Evolutionary conservation across 2,113 vertebrate species (phyloP), one percentile per base, ranked within the genome.

Genomic region (Lichenostomus cassidix): DNA sequence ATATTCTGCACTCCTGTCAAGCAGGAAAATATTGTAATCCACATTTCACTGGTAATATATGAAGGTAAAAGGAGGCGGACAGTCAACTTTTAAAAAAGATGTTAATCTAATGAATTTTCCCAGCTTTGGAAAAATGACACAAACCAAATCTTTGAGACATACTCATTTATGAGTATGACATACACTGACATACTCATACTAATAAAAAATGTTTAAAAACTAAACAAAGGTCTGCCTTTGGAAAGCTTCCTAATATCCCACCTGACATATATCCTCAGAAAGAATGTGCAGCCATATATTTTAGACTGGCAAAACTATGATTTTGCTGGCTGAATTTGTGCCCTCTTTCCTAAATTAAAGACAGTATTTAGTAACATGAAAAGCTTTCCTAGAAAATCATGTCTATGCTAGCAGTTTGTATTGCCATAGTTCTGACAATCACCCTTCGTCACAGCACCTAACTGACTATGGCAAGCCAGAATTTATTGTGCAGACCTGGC

Each of bases 91-190:
- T 84, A 49, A 94, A 84, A 90, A 29, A 91, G 92, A 75, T 49
- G 25, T 83, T 82, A 27, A 93, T 68, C 33, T 94, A 95, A 87
- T 94, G 53, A 88, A 77, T 96, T 96, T 93, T 94, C 92, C 88
- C 80, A 62, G 79, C 64, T 94, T 87, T 65, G 77, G 77, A 75
- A 94, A 93, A 91, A 44, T 2, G 37, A 35, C 63, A 69, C 23
- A 73, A 92, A 75, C 56, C 17, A 85, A 85, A 65, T 83, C 50
- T 84, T 95, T 62, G 73, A 90, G 41, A 78, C 52, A 71, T 39
- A 24, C 15, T 91, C 17, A 64, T 84, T 94, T 93, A 46, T 46
- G 44, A 46, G 44, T 46, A 20, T 46, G 44, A 46, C 44, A 46
- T 46, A 46, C 44, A 46, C 44, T 46, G 41, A 78, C 52, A 71